Evolutionary conservation across 2,797 vertebrate genomes (phyloP).

Genomic region (Halcyon badia): DNA sequence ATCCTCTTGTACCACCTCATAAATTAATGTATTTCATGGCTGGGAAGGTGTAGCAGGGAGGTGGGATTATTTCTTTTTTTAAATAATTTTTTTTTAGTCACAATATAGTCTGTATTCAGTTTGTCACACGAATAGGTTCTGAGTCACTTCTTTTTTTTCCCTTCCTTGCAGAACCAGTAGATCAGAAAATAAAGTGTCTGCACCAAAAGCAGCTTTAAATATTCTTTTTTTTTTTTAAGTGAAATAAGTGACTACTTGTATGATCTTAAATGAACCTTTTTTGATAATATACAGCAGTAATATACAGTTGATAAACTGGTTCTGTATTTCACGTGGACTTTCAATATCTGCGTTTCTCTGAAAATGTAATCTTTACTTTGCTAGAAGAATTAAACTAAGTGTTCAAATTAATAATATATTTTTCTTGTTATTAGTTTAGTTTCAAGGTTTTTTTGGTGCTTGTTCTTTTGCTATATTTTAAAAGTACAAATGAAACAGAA

Average conservation of each 20-base stretch:
- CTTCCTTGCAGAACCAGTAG: not conserved
- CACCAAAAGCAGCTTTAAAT: not conserved
- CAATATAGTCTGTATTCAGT: not conserved
- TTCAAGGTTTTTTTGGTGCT: not conserved
- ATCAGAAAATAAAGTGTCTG: not conserved
- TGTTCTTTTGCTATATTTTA: not conserved
- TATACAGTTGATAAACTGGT: not conserved
- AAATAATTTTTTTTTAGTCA: not conserved
- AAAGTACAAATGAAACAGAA: not conserved
- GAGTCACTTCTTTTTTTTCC: not conserved
- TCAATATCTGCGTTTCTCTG: not conserved
- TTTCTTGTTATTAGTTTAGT: not conserved
- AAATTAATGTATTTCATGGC: not conserved
- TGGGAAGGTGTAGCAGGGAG: not conserved
- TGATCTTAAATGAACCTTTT: not conserved
- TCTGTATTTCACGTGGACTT: not conserved
- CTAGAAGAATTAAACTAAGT: not conserved
- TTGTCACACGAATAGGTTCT: not conserved
- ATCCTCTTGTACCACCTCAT: not conserved
- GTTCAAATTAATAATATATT: not conserved
- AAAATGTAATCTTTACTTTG: not conserved
- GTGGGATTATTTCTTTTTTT: not conserved
- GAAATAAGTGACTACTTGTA: not conserved
- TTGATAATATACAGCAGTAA: not conserved
- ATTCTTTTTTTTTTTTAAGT: not conserved